Conservation (phyloP, 2,113 vertebrate genomes). For the Brachypodius melanocephalos region DNA sequence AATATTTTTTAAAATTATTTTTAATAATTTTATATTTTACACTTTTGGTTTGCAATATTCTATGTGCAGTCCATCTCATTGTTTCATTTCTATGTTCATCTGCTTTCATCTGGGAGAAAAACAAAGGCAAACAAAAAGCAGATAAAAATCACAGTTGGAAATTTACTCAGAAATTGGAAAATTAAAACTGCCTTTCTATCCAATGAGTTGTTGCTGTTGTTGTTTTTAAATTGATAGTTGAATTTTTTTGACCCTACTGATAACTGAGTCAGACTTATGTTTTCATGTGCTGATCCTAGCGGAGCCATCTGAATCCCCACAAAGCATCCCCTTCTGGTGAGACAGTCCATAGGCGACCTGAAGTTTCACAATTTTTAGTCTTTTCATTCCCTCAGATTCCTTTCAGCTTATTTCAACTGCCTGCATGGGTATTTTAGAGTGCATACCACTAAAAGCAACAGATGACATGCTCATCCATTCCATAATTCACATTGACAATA, state of each 20-base stretch:
- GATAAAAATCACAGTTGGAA: background rate
- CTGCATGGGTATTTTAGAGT: background rate
- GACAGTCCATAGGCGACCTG: background rate
- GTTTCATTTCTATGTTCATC: background rate
- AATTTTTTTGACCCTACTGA: background rate
- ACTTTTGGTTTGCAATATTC: background rate
- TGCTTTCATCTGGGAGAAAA: background rate
- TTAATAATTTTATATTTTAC: background rate
- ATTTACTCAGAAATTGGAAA: background rate
- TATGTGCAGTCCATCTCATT: background rate
- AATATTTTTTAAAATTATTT: background rate
- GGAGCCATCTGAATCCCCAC: background rate
- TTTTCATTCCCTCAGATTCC: background rate
- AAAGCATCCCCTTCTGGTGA: background rate
- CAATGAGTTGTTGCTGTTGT: background rate
- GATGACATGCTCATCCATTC: slow-evolving; percentile 21
- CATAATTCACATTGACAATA: background rate
- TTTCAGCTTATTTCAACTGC: background rate
- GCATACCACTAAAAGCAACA: slow-evolving; percentile 27
- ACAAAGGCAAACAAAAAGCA: background rate
- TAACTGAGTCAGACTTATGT: background rate
- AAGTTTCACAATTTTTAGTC: background rate
- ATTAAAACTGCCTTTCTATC: background rate
- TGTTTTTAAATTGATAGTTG: background rate
- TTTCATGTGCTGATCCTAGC: background rate